Evolutionary conservation across 2,113 vertebrate genomes (phyloP).

Genomic region (Chlorodrepanis virens): DNA sequence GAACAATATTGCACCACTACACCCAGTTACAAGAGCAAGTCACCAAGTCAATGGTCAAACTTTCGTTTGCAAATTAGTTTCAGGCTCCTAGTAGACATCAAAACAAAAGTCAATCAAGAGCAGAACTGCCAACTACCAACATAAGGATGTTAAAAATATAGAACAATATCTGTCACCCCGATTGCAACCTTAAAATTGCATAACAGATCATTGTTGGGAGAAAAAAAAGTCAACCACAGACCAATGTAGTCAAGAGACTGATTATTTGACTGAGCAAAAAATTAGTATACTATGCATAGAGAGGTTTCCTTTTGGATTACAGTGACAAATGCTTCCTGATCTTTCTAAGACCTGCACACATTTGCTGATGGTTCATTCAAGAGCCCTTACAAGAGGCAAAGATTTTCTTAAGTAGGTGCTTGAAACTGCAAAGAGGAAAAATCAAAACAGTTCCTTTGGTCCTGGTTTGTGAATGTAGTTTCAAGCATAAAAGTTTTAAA

Average conservation of each 20-base stretch:
- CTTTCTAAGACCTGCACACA: not conserved
- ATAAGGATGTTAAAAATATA: not conserved
- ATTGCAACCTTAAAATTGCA: not conserved
- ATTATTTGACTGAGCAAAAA: constrained; percentile 1
- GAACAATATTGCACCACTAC: not conserved
- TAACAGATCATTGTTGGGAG: not conserved
- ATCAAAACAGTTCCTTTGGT: not conserved
- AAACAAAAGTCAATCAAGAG: not conserved
- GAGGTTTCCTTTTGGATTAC: constrained; percentile 19
- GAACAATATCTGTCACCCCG: not conserved
- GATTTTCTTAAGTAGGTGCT: constrained; percentile 30
- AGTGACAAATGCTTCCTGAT: constrained; percentile 8
- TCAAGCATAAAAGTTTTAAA: not conserved
- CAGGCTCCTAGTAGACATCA: not conserved
- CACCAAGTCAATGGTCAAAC: not conserved
- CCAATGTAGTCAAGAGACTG: constrained; percentile 16
- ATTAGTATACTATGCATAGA: not conserved
- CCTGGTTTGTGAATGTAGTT: not conserved
- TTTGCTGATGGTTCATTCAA: constrained; percentile 20
- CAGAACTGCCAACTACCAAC: not conserved
- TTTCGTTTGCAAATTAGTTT: not conserved
- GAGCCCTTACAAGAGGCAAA: not conserved
- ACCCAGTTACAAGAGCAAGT: not conserved
- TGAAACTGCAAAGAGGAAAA: not conserved
- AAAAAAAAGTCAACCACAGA: not conserved